phyloP scores from a whole-genome alignment of 2,113 vertebrate genomes.

The Pachycephala philippinensis region DNA sequence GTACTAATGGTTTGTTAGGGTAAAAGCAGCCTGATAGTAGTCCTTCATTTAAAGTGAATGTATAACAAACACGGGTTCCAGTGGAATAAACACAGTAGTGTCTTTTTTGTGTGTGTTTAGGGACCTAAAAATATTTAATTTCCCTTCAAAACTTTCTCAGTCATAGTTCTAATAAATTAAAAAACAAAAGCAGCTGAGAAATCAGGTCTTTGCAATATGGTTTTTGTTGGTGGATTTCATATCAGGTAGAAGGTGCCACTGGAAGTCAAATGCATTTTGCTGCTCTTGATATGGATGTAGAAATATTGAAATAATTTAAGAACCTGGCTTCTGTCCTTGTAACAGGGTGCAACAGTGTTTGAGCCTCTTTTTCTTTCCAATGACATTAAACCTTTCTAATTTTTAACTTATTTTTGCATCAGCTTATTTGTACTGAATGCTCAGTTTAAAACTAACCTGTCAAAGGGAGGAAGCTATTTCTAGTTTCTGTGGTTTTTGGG shows the following conservation, averaged over 20 bases:
- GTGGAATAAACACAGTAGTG: not conserved
- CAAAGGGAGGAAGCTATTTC: not conserved
- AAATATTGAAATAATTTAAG: not conserved
- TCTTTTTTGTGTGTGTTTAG: not conserved
- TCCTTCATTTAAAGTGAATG: slow-evolving; percentile 17
- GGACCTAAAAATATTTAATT: not conserved
- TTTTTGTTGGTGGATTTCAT: not conserved
- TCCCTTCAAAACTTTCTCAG: not conserved
- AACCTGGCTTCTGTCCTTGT: not conserved
- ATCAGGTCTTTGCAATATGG: not conserved
- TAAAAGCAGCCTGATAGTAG: slow-evolving; percentile 19
- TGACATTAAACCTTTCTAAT: not conserved
- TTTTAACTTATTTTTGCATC: not conserved
- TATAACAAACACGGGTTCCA: not conserved
- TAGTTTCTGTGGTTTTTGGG: not conserved
- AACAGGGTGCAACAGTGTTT: not conserved
- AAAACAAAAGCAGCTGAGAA: not conserved
- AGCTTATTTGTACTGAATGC: not conserved
- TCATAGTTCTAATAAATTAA: not conserved
- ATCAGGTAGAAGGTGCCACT: not conserved
- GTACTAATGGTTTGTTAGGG: slow-evolving; percentile 62
- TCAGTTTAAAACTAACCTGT: not conserved
- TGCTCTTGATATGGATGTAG: not conserved
- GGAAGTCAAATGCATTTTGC: not conserved
- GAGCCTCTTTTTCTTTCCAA: not conserved